Base-by-base conservation (phyloP, 2,797 vertebrate genomes). In the Clamator glandarius region DNA sequence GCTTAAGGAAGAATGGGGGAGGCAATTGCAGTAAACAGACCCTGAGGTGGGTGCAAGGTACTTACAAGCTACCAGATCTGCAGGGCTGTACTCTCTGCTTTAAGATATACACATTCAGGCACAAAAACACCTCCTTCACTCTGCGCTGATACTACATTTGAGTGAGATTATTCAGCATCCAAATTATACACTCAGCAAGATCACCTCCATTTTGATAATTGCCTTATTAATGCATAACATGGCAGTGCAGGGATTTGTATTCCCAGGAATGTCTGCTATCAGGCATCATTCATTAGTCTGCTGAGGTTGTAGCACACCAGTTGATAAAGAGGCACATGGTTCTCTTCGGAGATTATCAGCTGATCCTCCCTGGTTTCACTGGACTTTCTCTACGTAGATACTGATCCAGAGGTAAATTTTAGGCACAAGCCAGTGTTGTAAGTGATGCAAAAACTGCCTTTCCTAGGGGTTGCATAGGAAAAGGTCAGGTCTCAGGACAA, bases 191-290 rank as follows among this genome's bases (percentile, higher is more conserved):
- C 80, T 96, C 91, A 84, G 64, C 72, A 90, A 94, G 90, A 95
- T 88, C 88, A 88, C 68, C 90, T 84, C 95, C 91, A 95, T 96
- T 95, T 95, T 90, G 90, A n/a, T 94, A 97, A 96, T 89, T 94
- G 95, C 87, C 83, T 94, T 84, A 88, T 92, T 95, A 97, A 95
- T 95, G 90, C 92, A 84, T 94, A 96, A 96, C 92, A 87, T 63
- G 51, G 93, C 90, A 94, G 93, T 6, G 0, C 62, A 64, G 92
- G 95, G 96, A 96, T 86, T 94, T 97, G 90, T 94, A 96, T 95
- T 97, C 93, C 95, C 95, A 96, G 86, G 80, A 89, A 95, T 1
- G 92, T 91, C 95, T 95, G 95, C 86, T 90, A 75, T 58, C 90
- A 93, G 74, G 72, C 92, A 94, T 91, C 95, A 84, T 9, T 87